Conservation (phyloP, 2,113 vertebrate species). For the Eira barbara region DNA sequence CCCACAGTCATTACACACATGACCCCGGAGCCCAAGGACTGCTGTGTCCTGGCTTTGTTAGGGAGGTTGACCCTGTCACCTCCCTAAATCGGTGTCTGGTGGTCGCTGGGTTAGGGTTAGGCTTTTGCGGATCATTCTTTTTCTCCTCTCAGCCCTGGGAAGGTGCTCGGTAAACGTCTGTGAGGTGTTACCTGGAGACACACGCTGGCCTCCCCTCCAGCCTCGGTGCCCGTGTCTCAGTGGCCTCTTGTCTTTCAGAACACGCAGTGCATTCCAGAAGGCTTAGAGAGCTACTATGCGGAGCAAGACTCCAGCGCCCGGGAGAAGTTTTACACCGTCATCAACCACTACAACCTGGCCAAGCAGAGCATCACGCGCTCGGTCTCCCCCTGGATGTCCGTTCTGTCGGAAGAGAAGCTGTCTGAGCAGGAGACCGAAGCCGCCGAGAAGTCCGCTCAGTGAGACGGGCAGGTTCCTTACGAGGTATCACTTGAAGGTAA, state of each 20-base stretch:
- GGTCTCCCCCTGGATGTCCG: conserved; percentile 95
- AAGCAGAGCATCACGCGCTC: conserved; percentile 95
- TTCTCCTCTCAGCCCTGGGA: neutral
- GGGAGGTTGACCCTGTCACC: accelerated
- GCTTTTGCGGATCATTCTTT: neutral
- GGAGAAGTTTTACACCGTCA: conserved; percentile 94
- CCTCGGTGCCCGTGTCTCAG: neutral
- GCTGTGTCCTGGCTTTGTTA: accelerated
- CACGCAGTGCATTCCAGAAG: conserved; percentile 93
- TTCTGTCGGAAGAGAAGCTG: conserved; percentile 95
- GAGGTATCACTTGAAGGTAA: conserved; percentile 80
- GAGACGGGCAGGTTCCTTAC: conserved; percentile 60
- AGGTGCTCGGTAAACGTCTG: accelerated
- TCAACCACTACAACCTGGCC: conserved; percentile 97
- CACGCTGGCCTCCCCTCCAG: accelerated
- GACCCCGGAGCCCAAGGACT: too few relatives aligned
- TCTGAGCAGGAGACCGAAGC: conserved; percentile 95
- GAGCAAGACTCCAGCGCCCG: conserved; percentile 91
- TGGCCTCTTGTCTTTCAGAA: conserved; percentile 84
- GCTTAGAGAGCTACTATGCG: conserved; percentile 93
- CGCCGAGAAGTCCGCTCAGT: conserved; percentile 91
- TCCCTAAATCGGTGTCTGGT: neutral
- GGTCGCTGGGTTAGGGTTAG: too few relatives aligned
- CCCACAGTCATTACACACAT: accelerated
- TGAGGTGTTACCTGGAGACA: accelerated